These are phyloP conservation scores for Eristalinus sepulchralis DNA, from an alignment of 2,888 invertebrate species.

Conservation along the genomic window DNA sequence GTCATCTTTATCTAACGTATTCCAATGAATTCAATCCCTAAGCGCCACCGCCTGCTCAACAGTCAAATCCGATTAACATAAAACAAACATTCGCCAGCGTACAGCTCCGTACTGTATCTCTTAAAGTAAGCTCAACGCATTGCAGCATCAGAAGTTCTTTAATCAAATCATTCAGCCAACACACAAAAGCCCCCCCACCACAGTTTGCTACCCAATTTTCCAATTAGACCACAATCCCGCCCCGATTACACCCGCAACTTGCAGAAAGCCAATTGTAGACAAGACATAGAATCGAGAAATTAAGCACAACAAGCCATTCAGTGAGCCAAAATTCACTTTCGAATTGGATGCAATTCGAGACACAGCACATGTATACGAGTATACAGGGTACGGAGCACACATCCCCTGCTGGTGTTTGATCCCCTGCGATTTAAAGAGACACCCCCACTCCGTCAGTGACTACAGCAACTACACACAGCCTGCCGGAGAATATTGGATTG, in stretches of 20 bases:
- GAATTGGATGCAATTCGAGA: constrained; percentile 59
- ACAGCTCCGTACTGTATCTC: not conserved
- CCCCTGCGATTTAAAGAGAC: constrained; percentile 22
- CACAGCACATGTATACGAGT: constrained; percentile 22
- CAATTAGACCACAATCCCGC: constrained; percentile 48
- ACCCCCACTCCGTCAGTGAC: not conserved
- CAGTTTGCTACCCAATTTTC: constrained; percentile 11
- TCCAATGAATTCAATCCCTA: not conserved
- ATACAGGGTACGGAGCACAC: not conserved
- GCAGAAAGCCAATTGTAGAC: constrained; percentile 48
- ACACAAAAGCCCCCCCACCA: not conserved
- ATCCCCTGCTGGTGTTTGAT: not conserved
- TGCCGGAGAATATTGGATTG: constrained; percentile 56
- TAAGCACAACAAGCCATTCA: constrained; percentile 57
- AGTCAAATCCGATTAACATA: not conserved
- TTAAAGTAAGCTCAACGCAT: not conserved
- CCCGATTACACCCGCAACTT: constrained; percentile 39
- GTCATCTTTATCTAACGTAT: not conserved
- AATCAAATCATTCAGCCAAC: constrained; percentile 27
- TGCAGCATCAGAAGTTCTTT: not conserved
- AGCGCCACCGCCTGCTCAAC: not conserved
- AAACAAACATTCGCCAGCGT: not conserved
- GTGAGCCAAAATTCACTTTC: constrained; percentile 59
- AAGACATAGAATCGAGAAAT: constrained; percentile 53
- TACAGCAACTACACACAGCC: not conserved